phyloP scores from a whole-genome alignment of 1,140 invertebrate genomes.

The Ostrea denselamellosa region DNA sequence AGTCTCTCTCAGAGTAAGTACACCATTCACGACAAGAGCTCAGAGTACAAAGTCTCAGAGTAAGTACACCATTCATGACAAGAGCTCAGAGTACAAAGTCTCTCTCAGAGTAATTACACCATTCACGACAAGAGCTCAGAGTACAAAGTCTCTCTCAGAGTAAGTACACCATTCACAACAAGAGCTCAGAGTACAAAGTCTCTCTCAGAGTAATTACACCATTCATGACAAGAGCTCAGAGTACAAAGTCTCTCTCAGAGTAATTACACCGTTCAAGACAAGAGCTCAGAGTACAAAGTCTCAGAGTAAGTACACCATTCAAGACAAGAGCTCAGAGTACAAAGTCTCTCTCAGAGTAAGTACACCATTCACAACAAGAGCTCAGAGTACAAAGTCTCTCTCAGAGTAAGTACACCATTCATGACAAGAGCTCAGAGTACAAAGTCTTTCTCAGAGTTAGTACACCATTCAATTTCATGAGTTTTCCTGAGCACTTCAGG shows the following conservation, averaged over 20 bases:
- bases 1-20: conserved; percentile 70
- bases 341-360: conserved; percentile 70
- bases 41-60: conserved; percentile 60
- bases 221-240: neutral
- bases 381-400: no score
- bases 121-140: conserved; percentile 64
- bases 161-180: neutral
- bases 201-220: conserved; percentile 49
- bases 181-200: conserved; percentile 46
- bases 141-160: conserved; percentile 50
- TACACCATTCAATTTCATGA: no score
- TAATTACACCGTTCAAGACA: conserved; percentile 38
- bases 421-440: no score
- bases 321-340: conserved; percentile 67
- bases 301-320: neutral
- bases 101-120: conserved; percentile 72
- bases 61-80: conserved; percentile 64
- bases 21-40: conserved; percentile 69
- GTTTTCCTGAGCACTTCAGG: no score
- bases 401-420: no score
- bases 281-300: conserved; percentile 67
- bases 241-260: neutral
- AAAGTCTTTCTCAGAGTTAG: no score
- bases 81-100: conserved; percentile 67
- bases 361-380: neutral